Conservation (phyloP, 2,888 invertebrate genomes). For the Cinara cedri region DNA sequence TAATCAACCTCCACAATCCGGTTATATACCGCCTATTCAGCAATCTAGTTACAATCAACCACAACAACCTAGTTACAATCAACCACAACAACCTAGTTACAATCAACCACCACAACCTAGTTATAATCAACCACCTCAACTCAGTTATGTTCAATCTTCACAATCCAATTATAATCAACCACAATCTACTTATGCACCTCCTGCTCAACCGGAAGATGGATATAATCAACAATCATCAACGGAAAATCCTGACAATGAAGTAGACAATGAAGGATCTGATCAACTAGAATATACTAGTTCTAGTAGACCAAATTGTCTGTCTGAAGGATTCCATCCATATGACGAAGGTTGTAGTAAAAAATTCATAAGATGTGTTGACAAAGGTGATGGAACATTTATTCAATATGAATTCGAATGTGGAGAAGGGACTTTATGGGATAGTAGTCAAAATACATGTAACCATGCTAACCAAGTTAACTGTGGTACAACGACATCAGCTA, state of each 20-base stretch:
- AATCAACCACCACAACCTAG: background rate
- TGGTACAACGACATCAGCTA: constrained; percentile 47
- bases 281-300: constrained; percentile 42
- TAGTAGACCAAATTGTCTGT: constrained; percentile 58
- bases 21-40: background rate
- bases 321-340: constrained; percentile 61
- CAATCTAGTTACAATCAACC: constrained; percentile 32
- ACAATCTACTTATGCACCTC: constrained; percentile 32
- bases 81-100: constrained; percentile 27
- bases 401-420: constrained; percentile 77
- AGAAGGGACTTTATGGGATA: constrained; percentile 80
- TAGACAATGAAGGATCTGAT: constrained; percentile 57
- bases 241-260: constrained; percentile 30
- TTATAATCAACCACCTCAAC: constrained; percentile 41
- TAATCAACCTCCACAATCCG: constrained; percentile 46
- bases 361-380: constrained; percentile 61
- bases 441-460: constrained; percentile 73
- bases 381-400: constrained; percentile 66
- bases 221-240: constrained; percentile 42
- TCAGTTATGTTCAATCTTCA: constrained; percentile 44
- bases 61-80: constrained; percentile 54
- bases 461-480: constrained; percentile 66
- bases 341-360: constrained; percentile 61
- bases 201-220: constrained; percentile 48
- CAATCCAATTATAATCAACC: constrained; percentile 20